Evolutionary conservation across 1,140 invertebrate genomes (phyloP).

Genomic region (Wiebesia pumilae): DNA sequence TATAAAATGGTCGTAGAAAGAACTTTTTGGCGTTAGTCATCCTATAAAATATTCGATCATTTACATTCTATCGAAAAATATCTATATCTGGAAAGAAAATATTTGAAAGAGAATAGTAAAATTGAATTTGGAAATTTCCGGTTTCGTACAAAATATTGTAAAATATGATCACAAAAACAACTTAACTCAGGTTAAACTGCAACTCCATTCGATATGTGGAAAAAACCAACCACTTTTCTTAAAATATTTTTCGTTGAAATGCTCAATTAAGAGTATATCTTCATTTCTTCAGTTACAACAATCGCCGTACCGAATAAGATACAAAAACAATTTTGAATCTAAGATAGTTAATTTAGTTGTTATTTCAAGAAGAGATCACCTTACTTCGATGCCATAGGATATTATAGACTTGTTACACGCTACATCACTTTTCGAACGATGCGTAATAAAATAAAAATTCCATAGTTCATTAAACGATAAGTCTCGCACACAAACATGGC

Average conservation of each 20-base stretch:
- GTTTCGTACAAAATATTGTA: neutral
- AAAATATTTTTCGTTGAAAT: too few species aligned
- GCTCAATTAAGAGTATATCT: too few species aligned
- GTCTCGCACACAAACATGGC: neutral
- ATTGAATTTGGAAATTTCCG: neutral
- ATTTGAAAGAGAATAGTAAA: neutral
- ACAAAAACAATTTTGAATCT: neutral
- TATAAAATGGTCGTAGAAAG: neutral
- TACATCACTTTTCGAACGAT: neutral
- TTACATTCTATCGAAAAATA: neutral
- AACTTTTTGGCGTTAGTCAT: neutral
- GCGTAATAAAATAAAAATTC: neutral
- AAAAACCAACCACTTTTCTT: too few species aligned
- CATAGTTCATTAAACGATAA: neutral
- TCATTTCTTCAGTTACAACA: too few species aligned
- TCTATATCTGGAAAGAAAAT: neutral
- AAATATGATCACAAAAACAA: neutral
- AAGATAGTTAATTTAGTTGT: neutral
- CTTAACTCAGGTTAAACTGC: too few species aligned
- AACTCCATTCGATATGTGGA: too few species aligned
- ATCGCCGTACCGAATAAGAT: too few species aligned
- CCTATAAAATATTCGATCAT: too few species aligned
- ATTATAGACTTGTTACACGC: neutral
- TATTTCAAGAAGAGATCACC: neutral
- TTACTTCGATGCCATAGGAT: neutral